A percentile compares a stretch with the other conserved stretches of the same genome.
Evolutionary conservation across 2,888 invertebrate genomes (phyloP).

Genomic region (Coremacera marginata): DNA sequence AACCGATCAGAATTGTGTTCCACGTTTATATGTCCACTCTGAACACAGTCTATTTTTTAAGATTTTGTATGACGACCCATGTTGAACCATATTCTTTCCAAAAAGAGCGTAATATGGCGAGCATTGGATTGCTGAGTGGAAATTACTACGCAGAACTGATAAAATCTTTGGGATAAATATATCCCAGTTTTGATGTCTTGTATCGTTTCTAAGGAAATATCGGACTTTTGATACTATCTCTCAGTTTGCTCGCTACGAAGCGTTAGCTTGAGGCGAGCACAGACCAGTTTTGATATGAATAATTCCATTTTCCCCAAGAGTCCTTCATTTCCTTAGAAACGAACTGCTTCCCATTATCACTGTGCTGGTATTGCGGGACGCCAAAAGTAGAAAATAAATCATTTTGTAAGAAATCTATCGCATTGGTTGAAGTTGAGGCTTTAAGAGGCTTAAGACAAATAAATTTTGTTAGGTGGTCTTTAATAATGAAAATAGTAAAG

Average conservation of each 20-base stretch:
- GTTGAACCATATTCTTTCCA: slow-evolving; percentile 38
- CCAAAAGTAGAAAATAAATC: slow-evolving; percentile 24
- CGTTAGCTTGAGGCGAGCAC: slow-evolving; percentile 38
- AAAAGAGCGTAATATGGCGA: slow-evolving; percentile 37
- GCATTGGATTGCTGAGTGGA: slow-evolving; percentile 31
- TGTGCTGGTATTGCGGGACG: slow-evolving; percentile 22
- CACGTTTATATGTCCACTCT: neutral
- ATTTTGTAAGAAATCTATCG: neutral
- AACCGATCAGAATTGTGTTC: neutral
- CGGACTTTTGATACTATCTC: slow-evolving; percentile 30
- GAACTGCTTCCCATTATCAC: slow-evolving; percentile 36
- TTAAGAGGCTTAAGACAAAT: neutral
- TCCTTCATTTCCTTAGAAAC: slow-evolving; percentile 37
- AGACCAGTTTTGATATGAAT: slow-evolving; percentile 37
- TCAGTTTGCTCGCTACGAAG: slow-evolving; percentile 31
- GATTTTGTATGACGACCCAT: slow-evolving; percentile 23
- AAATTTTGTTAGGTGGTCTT: neutral
- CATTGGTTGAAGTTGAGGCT: neutral
- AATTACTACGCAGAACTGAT: slow-evolving; percentile 25
- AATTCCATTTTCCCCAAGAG: slow-evolving; percentile 17
- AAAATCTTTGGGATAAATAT: slow-evolving; percentile 23
- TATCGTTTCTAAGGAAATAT: slow-evolving; percentile 15
- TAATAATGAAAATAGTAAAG: neutral
- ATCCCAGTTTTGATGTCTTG: slow-evolving; percentile 36
- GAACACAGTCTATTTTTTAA: neutral